Base-by-base conservation (phyloP, 2,888 invertebrate genomes). In the Leptopterna dolabrata region DNA sequence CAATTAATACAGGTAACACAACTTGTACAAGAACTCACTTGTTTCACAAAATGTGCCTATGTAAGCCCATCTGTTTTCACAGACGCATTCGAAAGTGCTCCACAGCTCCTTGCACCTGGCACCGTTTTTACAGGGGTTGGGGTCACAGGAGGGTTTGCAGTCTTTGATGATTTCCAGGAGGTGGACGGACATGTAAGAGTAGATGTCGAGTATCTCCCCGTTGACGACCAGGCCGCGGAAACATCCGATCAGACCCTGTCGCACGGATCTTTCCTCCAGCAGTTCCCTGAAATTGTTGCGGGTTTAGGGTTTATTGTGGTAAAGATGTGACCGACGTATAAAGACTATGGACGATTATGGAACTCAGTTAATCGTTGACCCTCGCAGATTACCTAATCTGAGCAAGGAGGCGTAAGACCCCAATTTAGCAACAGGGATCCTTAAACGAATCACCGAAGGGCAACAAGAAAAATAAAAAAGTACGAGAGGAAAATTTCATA, bases 131-230 rank as follows among this genome's bases (percentile, higher is more conserved):
- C 98, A 98, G 11, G 98, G 98, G 91, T 97, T 97, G 0, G 97
- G 97, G 89, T 97, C 97, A 92, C 98, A 98, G 0, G 97, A 97
- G 0, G 98, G 97, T 91, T 96, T 97, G 91, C 98, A 98, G 91
- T 97, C 97, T 91, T 96, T 96, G 88, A 97, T 97, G 89, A 98
- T 97, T 92, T 97, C 97, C 80, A 96, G 96, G 85, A 97, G 92
- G 92, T 97, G 97, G 43, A 97, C 97, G 63, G 97, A 96, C 96
- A 96, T 97, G 92, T 97, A 97, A 90, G 96, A 96, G 92, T 97
- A 96, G 89, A 98, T 96, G 91, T 98, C 97, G 70, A 98, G 93
- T 89, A 97, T 96, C 93, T 96, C 96, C 24, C 97, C 97, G 91
- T 98, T 98, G 29, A 98, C 97, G 0, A 97, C 96, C 82, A 98